Evolutionary conservation across 2,888 invertebrate species (phyloP), one percentile per base, ranked within the genome.

Genomic region (Ernsta delagoae): DNA sequence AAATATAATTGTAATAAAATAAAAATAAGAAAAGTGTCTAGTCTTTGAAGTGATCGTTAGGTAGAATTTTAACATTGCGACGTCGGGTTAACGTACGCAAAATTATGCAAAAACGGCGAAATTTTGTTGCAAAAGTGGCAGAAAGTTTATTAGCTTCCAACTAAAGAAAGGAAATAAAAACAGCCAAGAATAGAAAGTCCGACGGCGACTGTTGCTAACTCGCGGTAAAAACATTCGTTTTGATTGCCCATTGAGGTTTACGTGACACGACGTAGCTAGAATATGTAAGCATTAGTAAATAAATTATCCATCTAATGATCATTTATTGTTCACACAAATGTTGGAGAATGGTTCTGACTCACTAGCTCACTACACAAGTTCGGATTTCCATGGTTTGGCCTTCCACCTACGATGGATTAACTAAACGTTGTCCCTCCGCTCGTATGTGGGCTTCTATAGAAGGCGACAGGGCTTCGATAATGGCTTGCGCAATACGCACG

Each of bases 171-270:
- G 3, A 43, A 60, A 62, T n/a, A 50, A 50, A 36, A 62, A 56
- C 34, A 5, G 48, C 36, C 6, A 24, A 59, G 36, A 57, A 59
- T 45, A 65, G 65, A 59, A 65, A 65, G 65, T 64, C 16, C 45
- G 43, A 11, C 24, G 53, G 12, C 12, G 45, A 31, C 54, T 36
- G 3, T 3, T 6, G 16, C 56, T 56, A 36, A 16, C 16, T 59
- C 36, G 48, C 36, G 36, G 56, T 12, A 65, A 34, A 45, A 48
- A 36, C 57, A 43, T 43, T 54, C 39, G 24, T 54, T 63, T 43
- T 43, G 31, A 63, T 62, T 43, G 61, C 61, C 36, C 53, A 53
- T 53, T 53, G 53, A 53, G 53, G 53, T 53, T 53, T 53, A n/a
- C 48, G 48, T 48, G 53, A 31, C 24, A 53, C 4, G 53, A 9